These are phyloP conservation scores for Apamea sordens DNA, from an alignment of 2,888 invertebrate genomes.

Conservation along the genomic window DNA sequence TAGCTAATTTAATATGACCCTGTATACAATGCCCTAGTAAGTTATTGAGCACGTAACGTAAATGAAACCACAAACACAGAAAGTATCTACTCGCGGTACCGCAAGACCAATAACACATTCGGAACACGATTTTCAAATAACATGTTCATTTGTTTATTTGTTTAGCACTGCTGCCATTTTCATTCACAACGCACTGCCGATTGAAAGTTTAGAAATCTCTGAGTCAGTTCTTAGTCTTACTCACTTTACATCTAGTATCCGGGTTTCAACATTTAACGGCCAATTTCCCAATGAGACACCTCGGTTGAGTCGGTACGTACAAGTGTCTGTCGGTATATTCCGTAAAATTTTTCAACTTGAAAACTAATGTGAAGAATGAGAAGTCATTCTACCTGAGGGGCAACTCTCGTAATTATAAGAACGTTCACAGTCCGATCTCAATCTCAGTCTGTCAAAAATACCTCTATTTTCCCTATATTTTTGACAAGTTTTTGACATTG, in stretches of 20 bases:
- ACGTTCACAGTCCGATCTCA: too few species aligned
- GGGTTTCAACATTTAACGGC: constrained; percentile 43
- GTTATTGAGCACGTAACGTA: constrained; percentile 44
- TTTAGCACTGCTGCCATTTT: constrained; percentile 60
- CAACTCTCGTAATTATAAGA: too few species aligned
- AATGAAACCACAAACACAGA: constrained; percentile 52
- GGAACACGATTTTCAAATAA: constrained; percentile 73
- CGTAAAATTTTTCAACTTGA: not conserved
- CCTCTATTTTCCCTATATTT: too few species aligned
- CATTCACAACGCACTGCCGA: constrained; percentile 61
- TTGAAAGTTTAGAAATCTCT: constrained; percentile 68
- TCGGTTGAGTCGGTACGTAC: not conserved
- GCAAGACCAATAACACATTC: constrained; percentile 65
- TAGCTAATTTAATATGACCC: not conserved
- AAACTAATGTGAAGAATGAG: not conserved
- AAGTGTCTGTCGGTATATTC: not conserved
- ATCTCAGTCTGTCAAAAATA: too few species aligned
- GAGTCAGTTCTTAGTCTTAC: constrained; percentile 53
- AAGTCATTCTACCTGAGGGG: not conserved
- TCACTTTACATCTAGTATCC: constrained; percentile 39
- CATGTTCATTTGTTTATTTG: constrained; percentile 69
- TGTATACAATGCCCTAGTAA: constrained; percentile 43
- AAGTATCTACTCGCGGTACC: constrained; percentile 55
- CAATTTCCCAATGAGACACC: constrained; percentile 31
- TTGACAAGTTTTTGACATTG: too few species aligned